These are phyloP conservation scores for Schizopygopsis malacanthus DNA, from an alignment of 2,797 vertebrate genomes.

Conservation along the genomic window DNA sequence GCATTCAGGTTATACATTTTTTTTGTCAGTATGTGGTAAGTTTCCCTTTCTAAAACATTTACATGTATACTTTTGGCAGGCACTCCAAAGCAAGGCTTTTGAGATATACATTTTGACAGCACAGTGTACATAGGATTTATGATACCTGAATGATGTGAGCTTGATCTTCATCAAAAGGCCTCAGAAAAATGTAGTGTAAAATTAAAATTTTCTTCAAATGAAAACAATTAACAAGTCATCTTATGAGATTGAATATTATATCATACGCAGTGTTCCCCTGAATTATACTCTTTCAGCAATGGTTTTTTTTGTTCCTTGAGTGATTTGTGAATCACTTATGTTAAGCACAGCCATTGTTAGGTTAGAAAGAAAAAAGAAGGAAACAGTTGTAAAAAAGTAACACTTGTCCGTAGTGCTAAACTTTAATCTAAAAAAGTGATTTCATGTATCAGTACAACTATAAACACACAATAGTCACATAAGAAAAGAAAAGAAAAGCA, in stretches of 20 bases:
- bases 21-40: too few species aligned
- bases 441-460: constrained; percentile 15
- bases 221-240: background rate
- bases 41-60: too few species aligned
- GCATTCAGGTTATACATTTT: too few species aligned
- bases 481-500: background rate
- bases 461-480: constrained; percentile 9
- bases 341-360: background rate
- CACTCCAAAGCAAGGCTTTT: too few species aligned
- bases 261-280: background rate
- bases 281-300: background rate
- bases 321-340: background rate
- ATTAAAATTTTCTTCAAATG: background rate
- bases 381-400: background rate
- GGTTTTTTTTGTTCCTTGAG: background rate
- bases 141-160: background rate
- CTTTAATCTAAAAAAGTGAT: constrained; percentile 24
- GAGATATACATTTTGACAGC: too few species aligned
- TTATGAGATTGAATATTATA: background rate
- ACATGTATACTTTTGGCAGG: too few species aligned
- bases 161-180: too few species aligned
- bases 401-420: background rate
- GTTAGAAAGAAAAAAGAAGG: background rate
- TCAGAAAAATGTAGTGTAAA: background rate
- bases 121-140: too few species aligned